These are phyloP conservation scores for Porites lutea DNA, from an alignment of 64 coral and sea anemone genomes.

Conservation along the genomic window DNA sequence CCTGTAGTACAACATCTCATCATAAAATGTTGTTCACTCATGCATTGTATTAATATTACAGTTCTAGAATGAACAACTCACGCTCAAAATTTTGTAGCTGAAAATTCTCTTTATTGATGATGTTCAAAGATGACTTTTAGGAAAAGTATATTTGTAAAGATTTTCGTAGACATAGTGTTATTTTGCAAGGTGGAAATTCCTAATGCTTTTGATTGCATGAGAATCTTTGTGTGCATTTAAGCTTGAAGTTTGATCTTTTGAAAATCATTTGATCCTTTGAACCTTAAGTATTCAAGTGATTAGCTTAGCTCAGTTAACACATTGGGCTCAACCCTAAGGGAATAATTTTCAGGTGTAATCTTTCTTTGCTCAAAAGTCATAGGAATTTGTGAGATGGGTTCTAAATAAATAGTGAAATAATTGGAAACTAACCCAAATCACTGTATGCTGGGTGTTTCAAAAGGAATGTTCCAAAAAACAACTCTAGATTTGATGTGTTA, in stretches of 20 bases:
- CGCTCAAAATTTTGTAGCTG: too few species aligned
- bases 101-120: too few species aligned
- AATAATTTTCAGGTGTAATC: neutral
- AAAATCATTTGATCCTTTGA: slow-evolving; percentile 32
- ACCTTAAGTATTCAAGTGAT: neutral
- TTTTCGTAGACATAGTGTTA: too few species aligned
- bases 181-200: too few species aligned
- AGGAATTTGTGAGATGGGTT: neutral
- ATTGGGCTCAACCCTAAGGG: too few species aligned
- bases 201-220: slow-evolving; percentile 6
- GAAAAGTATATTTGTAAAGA: too few species aligned
- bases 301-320: neutral
- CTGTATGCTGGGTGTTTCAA: neutral
- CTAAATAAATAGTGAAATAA: neutral
- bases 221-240: slow-evolving; percentile 25
- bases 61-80: too few species aligned
- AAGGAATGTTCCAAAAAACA: neutral
- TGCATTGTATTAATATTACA: too few species aligned
- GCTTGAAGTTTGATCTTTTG: neutral
- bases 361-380: neutral
- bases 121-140: too few species aligned
- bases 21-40: too few species aligned
- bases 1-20: too few species aligned
- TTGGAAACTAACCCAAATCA: neutral
- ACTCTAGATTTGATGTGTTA: neutral